Percentiles rank a stretch among this genome's conserved stretches.
Evolutionary conservation across 2,113 vertebrate species (phyloP).

Genomic region (Ceratotherium simum): DNA sequence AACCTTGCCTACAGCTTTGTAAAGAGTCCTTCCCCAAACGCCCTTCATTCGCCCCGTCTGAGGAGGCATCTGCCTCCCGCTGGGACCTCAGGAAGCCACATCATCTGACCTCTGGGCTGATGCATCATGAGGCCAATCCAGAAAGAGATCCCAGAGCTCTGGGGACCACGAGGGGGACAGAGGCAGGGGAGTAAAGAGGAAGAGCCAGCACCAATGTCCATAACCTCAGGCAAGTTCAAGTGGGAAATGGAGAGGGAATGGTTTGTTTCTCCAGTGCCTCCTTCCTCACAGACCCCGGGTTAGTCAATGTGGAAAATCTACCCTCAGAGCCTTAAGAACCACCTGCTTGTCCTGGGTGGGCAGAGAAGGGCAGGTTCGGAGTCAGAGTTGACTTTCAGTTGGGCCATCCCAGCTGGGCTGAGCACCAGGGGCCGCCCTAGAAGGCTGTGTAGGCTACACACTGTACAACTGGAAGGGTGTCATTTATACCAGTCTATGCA

Average conservation of each 20-base stretch:
- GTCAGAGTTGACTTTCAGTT: background rate
- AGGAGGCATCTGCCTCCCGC: background rate
- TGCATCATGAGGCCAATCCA: background rate
- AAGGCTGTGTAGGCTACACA: background rate
- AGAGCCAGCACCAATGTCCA: accelerated
- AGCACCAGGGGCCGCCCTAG: background rate
- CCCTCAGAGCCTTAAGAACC: background rate
- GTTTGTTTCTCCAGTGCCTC: too few relatives aligned
- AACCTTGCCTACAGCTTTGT: background rate
- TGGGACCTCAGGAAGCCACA: background rate
- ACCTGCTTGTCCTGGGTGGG: background rate
- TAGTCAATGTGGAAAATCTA: background rate
- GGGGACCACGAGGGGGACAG: background rate
- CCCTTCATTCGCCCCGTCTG: background rate
- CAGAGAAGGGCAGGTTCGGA: background rate
- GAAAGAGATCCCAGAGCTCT: background rate
- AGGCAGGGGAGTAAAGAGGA: background rate
- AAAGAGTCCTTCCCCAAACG: background rate
- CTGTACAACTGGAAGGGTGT: background rate
- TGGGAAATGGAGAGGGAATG: background rate
- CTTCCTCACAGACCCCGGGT: background rate
- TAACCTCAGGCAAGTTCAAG: background rate
- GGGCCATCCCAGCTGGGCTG: background rate
- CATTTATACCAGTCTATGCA: background rate
- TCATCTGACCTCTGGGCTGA: background rate